These are phyloP conservation scores for Lepidiolamprologus cunningtoni DNA, from an alignment of 2,113 vertebrate genomes.

Conservation along the genomic window DNA sequence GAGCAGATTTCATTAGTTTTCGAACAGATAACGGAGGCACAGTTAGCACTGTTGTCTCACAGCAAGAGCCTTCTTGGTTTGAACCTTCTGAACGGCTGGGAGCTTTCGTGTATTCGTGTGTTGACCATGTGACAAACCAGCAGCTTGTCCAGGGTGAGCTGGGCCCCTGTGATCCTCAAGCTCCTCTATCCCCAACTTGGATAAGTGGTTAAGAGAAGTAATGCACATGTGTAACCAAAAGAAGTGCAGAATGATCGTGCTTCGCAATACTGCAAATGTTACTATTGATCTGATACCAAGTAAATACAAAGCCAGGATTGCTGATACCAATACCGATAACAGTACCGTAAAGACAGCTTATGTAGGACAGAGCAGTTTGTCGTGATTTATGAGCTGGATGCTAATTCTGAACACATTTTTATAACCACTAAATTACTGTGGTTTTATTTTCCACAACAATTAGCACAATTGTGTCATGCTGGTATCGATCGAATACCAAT, in stretches of 20 bases:
- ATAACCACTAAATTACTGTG: background rate
- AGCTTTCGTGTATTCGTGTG: background rate
- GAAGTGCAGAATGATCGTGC: background rate
- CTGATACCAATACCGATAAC: background rate
- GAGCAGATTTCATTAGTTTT: background rate
- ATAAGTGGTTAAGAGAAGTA: background rate
- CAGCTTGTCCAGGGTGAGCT: background rate
- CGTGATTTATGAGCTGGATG: background rate
- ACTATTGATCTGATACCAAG: background rate
- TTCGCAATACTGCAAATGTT: background rate
- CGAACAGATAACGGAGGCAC: fast-evolving
- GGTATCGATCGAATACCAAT: background rate
- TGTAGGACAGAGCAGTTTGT: background rate
- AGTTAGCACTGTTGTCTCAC: background rate
- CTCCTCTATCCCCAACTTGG: background rate
- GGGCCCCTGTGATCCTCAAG: background rate
- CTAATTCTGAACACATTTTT: background rate
- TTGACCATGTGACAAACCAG: background rate
- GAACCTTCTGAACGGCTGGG: background rate
- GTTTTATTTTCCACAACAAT: background rate
- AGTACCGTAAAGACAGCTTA: background rate
- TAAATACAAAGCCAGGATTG: background rate
- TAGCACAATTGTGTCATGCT: fast-evolving
- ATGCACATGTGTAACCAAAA: background rate
- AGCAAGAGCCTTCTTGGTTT: background rate